Evolutionary conservation across 2,888 invertebrate species (phyloP).

Genomic region (Hofmannophila pseudospretella): DNA sequence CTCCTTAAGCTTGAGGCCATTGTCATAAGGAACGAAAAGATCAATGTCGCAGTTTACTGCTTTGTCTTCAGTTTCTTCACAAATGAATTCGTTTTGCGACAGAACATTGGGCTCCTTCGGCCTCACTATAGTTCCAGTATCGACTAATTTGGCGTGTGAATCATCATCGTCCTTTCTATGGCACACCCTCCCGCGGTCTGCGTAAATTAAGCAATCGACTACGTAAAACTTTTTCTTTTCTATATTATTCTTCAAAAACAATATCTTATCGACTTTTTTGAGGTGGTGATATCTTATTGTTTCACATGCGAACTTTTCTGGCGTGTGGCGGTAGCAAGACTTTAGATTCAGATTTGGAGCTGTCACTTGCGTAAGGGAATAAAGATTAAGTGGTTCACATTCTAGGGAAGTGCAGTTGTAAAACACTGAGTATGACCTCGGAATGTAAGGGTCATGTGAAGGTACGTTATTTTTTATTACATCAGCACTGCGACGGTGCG

Average conservation of each 20-base stretch:
- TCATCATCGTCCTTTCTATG: constrained; percentile 40
- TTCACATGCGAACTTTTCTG: constrained; percentile 41
- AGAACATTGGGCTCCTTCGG: constrained; percentile 46
- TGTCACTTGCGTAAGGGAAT: constrained; percentile 47
- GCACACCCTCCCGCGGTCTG: constrained; percentile 53
- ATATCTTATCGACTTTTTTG: constrained; percentile 55
- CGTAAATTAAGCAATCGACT: constrained; percentile 60
- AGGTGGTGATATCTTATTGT: constrained; percentile 46
- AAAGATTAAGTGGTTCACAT: constrained; percentile 36
- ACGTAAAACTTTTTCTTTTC: constrained; percentile 46
- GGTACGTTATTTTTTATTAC: constrained; percentile 29
- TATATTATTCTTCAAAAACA: constrained; percentile 48
- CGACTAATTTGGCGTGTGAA: constrained; percentile 46
- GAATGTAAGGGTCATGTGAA: constrained; percentile 59
- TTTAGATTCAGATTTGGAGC: constrained; percentile 33
- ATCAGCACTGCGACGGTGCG: constrained; percentile 25
- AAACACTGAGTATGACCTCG: constrained; percentile 38
- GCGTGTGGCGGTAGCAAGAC: constrained; percentile 34
- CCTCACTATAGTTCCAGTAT: constrained; percentile 47
- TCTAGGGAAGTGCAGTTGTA: constrained; percentile 45
- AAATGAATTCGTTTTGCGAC: constrained; percentile 62
- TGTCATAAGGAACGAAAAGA: constrained; percentile 40
- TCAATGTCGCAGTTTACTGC: constrained; percentile 52
- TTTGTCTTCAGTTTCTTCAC: constrained; percentile 43
- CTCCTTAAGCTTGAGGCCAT: constrained; percentile 40